A percentile compares a stretch with the other conserved stretches of the same genome.
phyloP scores from a whole-genome alignment of 2,113 vertebrate species.

The Cinclus cinclus region DNA sequence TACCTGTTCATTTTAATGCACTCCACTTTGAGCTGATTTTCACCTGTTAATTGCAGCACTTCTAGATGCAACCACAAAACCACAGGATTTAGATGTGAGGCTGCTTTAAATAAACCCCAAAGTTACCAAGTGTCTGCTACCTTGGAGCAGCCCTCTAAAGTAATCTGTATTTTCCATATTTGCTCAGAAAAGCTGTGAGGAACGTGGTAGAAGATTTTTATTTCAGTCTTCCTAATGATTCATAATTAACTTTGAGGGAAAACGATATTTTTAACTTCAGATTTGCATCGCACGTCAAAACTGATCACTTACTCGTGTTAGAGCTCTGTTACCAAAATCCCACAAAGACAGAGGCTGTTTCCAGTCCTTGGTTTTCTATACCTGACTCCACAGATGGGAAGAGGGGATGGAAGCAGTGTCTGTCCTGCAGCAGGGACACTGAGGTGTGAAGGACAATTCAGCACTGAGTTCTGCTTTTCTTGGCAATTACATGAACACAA shows the following conservation, averaged over 20 bases:
- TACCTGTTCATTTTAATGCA: not conserved
- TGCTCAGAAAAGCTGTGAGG: not conserved
- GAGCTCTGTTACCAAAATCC: not conserved
- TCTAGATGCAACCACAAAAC: not conserved
- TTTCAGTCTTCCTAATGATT: conserved; percentile 45
- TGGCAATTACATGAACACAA: rapidly evolving
- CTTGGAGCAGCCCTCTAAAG: not conserved
- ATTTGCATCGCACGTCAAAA: not conserved
- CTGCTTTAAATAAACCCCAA: not conserved
- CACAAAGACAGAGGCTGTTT: rapidly evolving
- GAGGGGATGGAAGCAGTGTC: not conserved
- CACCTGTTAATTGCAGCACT: not conserved
- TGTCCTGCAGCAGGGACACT: too few relatives aligned
- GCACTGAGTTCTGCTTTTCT: too few relatives aligned
- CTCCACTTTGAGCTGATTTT: not conserved
- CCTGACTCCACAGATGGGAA: rapidly evolving
- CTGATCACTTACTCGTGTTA: not conserved
- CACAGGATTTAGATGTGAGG: rapidly evolving
- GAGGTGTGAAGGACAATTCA: not conserved
- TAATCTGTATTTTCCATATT: not conserved
- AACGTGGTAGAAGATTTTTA: not conserved
- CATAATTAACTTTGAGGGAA: conserved; percentile 32
- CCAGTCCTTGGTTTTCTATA: not conserved
- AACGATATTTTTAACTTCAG: not conserved
- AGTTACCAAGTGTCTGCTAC: not conserved